Evolutionary conservation across 1,140 invertebrate genomes (phyloP).

Genomic region (Mycetomoellerius zeteki): DNA sequence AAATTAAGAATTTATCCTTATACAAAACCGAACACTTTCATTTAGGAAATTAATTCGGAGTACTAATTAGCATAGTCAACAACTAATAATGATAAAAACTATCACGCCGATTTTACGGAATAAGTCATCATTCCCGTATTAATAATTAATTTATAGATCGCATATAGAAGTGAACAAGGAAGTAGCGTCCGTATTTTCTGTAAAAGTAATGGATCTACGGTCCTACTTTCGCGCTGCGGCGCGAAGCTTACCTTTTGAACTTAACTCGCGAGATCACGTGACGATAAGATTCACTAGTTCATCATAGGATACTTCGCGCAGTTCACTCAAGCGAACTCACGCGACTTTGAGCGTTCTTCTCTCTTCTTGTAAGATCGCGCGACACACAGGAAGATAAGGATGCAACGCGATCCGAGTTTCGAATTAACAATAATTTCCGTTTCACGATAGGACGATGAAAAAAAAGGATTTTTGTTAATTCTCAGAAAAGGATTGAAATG

Average conservation of each 20-base stretch:
- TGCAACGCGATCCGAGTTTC: neutral
- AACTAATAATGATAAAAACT: neutral
- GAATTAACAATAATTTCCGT: neutral
- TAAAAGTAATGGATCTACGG: neutral
- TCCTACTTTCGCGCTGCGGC: too few relatives aligned
- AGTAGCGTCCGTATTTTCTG: neutral
- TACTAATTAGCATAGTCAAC: neutral
- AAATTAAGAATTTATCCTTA: neutral
- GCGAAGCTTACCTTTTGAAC: conserved; percentile 36
- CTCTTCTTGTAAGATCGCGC: neutral
- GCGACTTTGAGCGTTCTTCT: neutral
- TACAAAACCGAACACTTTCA: conserved; percentile 28
- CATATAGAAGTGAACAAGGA: neutral
- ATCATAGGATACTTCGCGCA: conserved; percentile 7
- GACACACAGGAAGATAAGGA: neutral
- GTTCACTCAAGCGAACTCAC: neutral
- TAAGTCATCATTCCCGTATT: neutral
- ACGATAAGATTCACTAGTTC: conserved; percentile 22
- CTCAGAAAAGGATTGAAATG: neutral
- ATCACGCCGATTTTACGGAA: neutral
- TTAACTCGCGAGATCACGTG: neutral
- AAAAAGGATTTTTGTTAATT: neutral
- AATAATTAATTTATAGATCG: neutral
- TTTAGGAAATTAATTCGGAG: conserved; percentile 23
- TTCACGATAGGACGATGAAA: neutral